phyloP scores from a whole-genome alignment of 2,888 invertebrate species.

The Myopa testacea region DNA sequence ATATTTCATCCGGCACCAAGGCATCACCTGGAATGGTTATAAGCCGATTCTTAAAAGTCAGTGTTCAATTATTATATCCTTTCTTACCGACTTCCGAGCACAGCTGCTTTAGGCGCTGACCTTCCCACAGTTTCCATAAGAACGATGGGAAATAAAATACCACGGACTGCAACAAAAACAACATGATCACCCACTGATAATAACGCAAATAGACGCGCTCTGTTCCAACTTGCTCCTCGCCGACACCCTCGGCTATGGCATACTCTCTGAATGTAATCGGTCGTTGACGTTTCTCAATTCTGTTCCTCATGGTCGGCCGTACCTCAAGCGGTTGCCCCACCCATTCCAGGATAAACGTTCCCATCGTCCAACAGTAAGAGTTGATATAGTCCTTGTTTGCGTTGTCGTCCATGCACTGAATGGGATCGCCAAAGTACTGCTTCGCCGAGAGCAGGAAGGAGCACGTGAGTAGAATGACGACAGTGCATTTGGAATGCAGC shows the following conservation, averaged over 20 bases:
- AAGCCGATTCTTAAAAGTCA: no score
- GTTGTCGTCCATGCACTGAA: conserved; percentile 77
- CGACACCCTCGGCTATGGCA: conserved; percentile 58
- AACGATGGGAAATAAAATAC: conserved; percentile 64
- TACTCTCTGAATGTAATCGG: conserved; percentile 58
- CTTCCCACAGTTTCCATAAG: conserved; percentile 66
- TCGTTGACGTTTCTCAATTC: conserved; percentile 54
- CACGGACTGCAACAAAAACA: conserved; percentile 61
- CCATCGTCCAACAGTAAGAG: conserved; percentile 84
- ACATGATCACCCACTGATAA: conserved; percentile 66
- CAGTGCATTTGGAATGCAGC: conserved; percentile 79
- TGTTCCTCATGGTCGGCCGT: conserved; percentile 51
- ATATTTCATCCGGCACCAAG: conserved; percentile 53
- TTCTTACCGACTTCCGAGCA: conserved; percentile 60
- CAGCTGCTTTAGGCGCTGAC: conserved; percentile 68
- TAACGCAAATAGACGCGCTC: conserved; percentile 63
- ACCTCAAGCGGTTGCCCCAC: conserved; percentile 23
- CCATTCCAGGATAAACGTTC: conserved; percentile 73
- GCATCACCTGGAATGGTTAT: conserved; percentile 49
- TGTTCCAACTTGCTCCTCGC: conserved; percentile 50
- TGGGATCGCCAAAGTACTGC: conserved; percentile 88
- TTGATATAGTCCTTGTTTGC: conserved; percentile 75
- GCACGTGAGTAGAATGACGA: conserved; percentile 78
- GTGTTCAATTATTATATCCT: no score
- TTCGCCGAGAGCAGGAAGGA: conserved; percentile 83